These are phyloP conservation scores for Anthopleura sola DNA, from an alignment of 64 coral and sea anemone genomes.

Conservation along the genomic window DNA sequence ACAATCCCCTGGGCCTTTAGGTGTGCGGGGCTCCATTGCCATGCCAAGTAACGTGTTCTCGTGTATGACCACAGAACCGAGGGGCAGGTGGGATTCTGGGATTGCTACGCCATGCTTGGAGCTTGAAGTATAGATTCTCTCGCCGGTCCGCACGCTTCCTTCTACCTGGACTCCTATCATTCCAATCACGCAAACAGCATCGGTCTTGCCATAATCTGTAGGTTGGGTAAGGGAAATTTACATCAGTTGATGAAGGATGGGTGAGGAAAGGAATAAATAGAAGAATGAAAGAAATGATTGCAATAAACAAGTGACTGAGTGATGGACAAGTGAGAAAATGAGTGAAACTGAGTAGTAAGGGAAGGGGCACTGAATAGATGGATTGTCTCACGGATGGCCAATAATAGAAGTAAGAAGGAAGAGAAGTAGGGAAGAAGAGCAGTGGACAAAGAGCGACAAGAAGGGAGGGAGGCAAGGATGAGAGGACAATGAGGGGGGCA, in stretches of 20 bases:
- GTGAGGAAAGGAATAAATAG: neutral
- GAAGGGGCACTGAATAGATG: too few relatives aligned
- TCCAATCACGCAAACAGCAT: constrained; percentile 94
- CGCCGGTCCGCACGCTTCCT: constrained; percentile 69
- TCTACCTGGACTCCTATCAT: constrained; percentile 81
- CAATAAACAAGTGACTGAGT: neutral
- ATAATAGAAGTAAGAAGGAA: too few relatives aligned
- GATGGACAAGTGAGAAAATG: too few relatives aligned
- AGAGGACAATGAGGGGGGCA: too few relatives aligned
- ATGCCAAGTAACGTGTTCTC: constrained; percentile 78
- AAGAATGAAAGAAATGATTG: neutral
- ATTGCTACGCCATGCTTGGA: constrained; percentile 61
- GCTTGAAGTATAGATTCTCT: constrained; percentile 86
- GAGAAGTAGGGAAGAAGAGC: too few relatives aligned
- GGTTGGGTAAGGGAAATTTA: neutral
- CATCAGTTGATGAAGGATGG: neutral
- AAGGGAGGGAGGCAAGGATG: too few relatives aligned
- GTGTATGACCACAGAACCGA: constrained; percentile 38
- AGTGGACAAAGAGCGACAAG: too few relatives aligned
- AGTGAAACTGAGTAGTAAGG: too few relatives aligned
- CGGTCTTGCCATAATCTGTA: constrained; percentile 17
- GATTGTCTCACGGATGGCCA: too few relatives aligned
- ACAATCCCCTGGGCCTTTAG: constrained; percentile 22
- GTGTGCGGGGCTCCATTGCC: constrained; percentile 66
- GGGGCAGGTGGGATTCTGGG: constrained; percentile 79